Evolutionary conservation across 1,140 invertebrate genomes (phyloP), one percentile per base, ranked within the genome.

Genomic region (Drosophila paulistorum): DNA sequence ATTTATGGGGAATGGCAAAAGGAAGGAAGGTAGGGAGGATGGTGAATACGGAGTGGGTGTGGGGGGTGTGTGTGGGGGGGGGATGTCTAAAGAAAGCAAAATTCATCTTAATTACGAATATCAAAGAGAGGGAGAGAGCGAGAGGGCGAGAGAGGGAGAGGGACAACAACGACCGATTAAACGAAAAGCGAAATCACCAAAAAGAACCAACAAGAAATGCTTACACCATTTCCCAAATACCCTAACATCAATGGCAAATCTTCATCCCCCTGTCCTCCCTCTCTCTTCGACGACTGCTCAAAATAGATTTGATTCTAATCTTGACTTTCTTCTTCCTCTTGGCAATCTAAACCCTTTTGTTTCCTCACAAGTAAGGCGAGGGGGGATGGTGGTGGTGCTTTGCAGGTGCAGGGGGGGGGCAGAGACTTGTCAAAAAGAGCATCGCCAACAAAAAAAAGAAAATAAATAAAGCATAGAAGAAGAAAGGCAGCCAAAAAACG

Each of bases 121-220:
- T 64, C 9, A 11, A 37, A 11, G 20, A 45, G 41, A 64, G 14
- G 13, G 37, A 39, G 11, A 45, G 30, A 64, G 33, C 14, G 54
- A 55, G 57, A 65, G 42, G 70, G 64, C 37, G 54, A 20, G 37
- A 54, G 61, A 51, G n/a, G n/a, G n/a, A n/a, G n/a, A n/a, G n/a
- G n/a, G n/a, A n/a, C 42, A 48, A 39, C 37, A 13, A 39, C 68
- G 65, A 76, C 76, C 68, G 76, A 79, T 79, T 79, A 79, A 72
- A 55, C 76, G 75, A 79, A 79, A 75, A 81, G 68, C 86, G 5
- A 13, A 70, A 78, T 75, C 81, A 83, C 69, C 75, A 81, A 68
- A 77, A 83, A 65, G 41, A 70, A 55, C 64, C 23, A 68, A 48
- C 60, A 37, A 71, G 33, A 55, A 51, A 51, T 3, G 45, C 30